A percentile compares a stretch with the other conserved stretches of the same genome.
phyloP scores from a whole-genome alignment of 2,888 invertebrate species.

The Cyrtodaria siliqua region DNA sequence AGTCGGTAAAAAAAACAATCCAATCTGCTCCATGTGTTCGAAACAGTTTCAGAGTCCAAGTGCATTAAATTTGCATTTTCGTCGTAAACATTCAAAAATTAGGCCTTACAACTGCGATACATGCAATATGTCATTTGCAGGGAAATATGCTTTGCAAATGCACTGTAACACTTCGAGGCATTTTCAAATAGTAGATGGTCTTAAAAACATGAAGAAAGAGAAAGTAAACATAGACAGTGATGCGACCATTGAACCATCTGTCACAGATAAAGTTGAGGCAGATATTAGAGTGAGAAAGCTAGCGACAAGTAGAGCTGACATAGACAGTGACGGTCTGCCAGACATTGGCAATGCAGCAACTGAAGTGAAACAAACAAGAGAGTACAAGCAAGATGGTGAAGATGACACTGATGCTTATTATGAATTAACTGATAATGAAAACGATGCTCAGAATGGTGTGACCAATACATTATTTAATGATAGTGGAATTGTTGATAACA shows the following conservation, averaged over 20 bases:
- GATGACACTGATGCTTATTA: neutral
- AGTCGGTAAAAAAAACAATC: slow-evolving; percentile 57
- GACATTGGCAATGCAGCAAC: no score
- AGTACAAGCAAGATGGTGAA: neutral
- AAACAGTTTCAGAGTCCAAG: slow-evolving; percentile 56
- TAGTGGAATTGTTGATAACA: no score
- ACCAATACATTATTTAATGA: no score
- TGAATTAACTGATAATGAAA: no score
- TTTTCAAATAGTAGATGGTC: slow-evolving; percentile 8
- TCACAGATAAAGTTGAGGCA: no score
- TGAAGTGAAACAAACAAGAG: neutral
- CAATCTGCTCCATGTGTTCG: slow-evolving; percentile 68
- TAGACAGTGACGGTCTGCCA: no score
- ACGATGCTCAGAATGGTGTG: no score
- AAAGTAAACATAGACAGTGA: neutral
- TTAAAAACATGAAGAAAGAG: slow-evolving; percentile 10
- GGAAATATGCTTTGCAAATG: slow-evolving; percentile 26
- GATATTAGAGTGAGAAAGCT: no score
- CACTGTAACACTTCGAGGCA: slow-evolving; percentile 22
- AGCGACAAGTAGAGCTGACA: no score
- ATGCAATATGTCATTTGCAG: slow-evolving; percentile 31
- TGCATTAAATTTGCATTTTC: slow-evolving; percentile 53
- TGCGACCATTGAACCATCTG: no score
- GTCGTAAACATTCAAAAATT: slow-evolving; percentile 20
- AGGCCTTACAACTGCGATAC: slow-evolving; percentile 42